Evolutionary conservation across 2,797 vertebrate species (phyloP).

Genomic region (Poecilia picta): DNA sequence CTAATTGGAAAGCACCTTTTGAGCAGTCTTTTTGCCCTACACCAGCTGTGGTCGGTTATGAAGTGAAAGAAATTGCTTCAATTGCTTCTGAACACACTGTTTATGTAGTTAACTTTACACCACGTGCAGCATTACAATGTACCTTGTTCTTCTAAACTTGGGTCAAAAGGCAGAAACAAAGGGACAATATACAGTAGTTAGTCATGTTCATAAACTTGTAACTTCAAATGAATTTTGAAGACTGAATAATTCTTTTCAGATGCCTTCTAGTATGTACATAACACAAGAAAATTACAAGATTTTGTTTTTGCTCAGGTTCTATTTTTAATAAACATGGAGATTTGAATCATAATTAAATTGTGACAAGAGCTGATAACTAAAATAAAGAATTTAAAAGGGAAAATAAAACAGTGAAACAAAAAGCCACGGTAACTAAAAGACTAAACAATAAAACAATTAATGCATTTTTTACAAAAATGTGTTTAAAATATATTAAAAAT

Average conservation of each 20-base stretch:
- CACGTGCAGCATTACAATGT: not conserved
- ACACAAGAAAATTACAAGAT: not conserved
- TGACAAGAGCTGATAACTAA: not conserved
- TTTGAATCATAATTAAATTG: not conserved
- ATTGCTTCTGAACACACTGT: constrained; percentile 8
- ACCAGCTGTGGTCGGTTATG: constrained; percentile 58
- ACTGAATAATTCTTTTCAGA: not conserved
- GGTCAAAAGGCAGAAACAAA: not conserved
- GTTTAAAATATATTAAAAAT: not conserved
- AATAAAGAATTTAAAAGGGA: not conserved
- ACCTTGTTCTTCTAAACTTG: not conserved
- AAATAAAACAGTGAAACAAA: not conserved
- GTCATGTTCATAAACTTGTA: not conserved
- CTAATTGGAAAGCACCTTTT: constrained; percentile 82
- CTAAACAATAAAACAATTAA: not conserved
- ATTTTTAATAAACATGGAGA: not conserved
- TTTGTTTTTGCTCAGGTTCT: not conserved
- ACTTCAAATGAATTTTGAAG: not conserved
- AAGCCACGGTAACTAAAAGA: not conserved
- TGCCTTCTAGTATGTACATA: not conserved
- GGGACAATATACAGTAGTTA: not conserved
- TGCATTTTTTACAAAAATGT: not conserved
- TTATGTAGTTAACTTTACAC: not conserved
- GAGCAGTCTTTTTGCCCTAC: constrained; percentile 56
- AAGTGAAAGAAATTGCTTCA: constrained; percentile 38